phyloP scores from a whole-genome alignment of 1,140 invertebrate genomes.

The Caenorhabditis tropicalis region DNA sequence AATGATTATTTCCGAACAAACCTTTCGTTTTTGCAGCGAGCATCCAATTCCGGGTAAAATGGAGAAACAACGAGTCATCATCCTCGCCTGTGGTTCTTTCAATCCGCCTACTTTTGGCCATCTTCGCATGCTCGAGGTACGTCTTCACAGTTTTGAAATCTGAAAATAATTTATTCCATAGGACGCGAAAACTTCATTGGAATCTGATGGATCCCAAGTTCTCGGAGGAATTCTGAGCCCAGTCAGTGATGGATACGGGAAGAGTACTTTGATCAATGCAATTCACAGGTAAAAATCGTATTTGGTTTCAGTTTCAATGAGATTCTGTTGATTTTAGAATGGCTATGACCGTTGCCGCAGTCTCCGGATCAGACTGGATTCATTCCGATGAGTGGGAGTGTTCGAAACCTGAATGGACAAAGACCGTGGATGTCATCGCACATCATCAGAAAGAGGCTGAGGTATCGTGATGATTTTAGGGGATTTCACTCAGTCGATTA shows the following conservation, averaged over 20 bases:
- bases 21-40: too few species aligned
- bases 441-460: neutral
- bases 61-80: neutral
- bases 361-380: neutral
- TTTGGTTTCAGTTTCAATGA: too few species aligned
- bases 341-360: neutral
- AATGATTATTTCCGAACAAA: too few species aligned
- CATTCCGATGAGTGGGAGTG: neutral
- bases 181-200: neutral
- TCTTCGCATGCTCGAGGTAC: neutral
- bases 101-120: conserved; percentile 1
- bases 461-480: neutral
- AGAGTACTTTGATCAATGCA: neutral
- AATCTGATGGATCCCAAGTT: neutral
- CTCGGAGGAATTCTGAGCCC: neutral
- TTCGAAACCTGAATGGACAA: neutral
- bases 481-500: neutral
- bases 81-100: neutral
- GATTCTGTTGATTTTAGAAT: too few species aligned
- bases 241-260: conserved; percentile 6
- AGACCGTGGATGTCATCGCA: neutral
- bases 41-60: too few species aligned
- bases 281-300: neutral
- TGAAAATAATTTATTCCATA: neutral
- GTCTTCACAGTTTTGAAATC: neutral